phyloP scores from a whole-genome alignment of 2,113 vertebrate species.

The Epinephelus cyanopodus region DNA sequence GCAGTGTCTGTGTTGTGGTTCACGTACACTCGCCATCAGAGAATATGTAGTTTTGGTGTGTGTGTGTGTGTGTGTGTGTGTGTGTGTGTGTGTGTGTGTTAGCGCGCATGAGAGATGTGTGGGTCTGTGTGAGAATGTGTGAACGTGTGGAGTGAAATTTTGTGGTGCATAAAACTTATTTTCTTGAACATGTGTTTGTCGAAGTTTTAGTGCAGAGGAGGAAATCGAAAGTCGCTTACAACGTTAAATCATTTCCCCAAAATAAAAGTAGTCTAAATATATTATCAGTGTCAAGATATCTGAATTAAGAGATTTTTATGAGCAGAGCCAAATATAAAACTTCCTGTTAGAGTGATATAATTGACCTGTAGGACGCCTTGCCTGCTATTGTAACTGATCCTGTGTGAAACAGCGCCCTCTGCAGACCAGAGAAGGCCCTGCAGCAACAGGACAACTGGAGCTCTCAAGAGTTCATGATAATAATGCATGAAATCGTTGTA shows the following conservation, averaged over 20 bases:
- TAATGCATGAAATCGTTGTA: constrained; percentile 65
- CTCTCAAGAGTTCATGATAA: constrained; percentile 27
- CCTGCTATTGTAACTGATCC: constrained; percentile 36
- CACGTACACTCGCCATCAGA: constrained; percentile 48
- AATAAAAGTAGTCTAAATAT: constrained; percentile 26
- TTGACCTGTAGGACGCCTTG: constrained; percentile 47
- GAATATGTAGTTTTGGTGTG: constrained; percentile 49
- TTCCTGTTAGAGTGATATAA: constrained; percentile 23
- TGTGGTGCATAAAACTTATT: constrained; percentile 58
- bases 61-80: constrained; percentile 27
- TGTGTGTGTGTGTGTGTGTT: constrained; percentile 15
- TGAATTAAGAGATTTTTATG: constrained; percentile 5
- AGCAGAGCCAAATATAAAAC: constrained; percentile 57
- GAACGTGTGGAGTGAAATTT: constrained; percentile 24
- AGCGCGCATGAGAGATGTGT: constrained; percentile 4
- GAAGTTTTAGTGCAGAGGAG: constrained; percentile 37
- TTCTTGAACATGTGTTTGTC: constrained; percentile 48
- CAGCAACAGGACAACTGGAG: constrained; percentile 2
- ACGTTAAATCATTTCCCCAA: constrained; percentile 27
- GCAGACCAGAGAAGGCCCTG: constrained; percentile 17
- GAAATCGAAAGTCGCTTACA: constrained; percentile 34
- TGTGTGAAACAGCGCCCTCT: constrained; percentile 50
- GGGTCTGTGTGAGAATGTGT: constrained; percentile 5
- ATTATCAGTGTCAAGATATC: constrained; percentile 21
- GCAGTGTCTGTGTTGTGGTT: constrained; percentile 64